Evolutionary conservation across 2,797 vertebrate genomes (phyloP).

Genomic region (Hoplostethus mediterraneus): DNA sequence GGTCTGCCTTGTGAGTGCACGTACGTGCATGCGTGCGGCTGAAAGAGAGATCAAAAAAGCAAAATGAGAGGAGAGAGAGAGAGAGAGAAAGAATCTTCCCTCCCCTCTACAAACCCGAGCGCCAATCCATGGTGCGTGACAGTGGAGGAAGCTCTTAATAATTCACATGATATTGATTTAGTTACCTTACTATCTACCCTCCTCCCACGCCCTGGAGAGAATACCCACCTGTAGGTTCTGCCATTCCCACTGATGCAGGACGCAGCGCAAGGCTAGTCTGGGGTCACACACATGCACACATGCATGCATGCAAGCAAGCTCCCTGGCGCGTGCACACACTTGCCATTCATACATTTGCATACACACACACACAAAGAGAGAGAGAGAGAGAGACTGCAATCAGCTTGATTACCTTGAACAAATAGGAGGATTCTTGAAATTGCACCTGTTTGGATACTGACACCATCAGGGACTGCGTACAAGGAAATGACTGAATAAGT

Average conservation of each 20-base stretch:
- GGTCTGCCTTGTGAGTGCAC: neutral
- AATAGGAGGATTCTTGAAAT: constrained; percentile 27
- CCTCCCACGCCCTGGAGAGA: constrained; percentile 65
- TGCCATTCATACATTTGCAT: neutral
- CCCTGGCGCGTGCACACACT: neutral
- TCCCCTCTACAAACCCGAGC: constrained; percentile 63
- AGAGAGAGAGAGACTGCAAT: constrained; percentile 48
- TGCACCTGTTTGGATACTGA: constrained; percentile 28
- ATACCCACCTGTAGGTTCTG: constrained; percentile 71
- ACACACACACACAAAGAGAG: neutral
- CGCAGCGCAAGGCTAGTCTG: neutral
- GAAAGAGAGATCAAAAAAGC: constrained; percentile 31
- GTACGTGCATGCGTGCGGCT: neutral
- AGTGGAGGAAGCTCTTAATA: constrained; percentile 88
- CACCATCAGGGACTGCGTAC: constrained; percentile 1
- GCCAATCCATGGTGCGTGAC: constrained; percentile 83
- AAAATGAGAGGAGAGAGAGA: constrained; percentile 12
- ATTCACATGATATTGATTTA: constrained; percentile 93
- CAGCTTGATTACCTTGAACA: constrained; percentile 51
- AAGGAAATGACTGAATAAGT: constrained; percentile 25
- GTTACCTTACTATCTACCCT: constrained; percentile 68
- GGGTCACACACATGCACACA: neutral
- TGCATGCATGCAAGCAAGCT: too few species aligned
- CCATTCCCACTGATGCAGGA: constrained; percentile 15
- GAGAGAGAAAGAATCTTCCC: neutral